Evolutionary conservation across 2,113 vertebrate genomes (phyloP), one percentile per base, ranked within the genome.

Genomic region (Malurus melanocephalus): DNA sequence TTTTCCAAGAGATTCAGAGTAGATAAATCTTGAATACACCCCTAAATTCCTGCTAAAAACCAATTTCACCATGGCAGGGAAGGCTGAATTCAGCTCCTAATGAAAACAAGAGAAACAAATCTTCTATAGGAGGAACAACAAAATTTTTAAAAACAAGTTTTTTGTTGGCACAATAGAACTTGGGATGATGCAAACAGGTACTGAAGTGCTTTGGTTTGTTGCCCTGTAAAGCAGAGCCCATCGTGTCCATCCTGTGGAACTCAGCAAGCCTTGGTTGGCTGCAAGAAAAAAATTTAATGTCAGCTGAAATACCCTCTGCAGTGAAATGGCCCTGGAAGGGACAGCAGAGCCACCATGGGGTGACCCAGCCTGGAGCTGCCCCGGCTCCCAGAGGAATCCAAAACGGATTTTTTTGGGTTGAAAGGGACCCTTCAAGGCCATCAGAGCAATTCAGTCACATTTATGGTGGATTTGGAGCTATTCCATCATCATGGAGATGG

Each of bases 371-470:
- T 12, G 32, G 62, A 65, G 19, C 43, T 38, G 33, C 16, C 35
- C 19, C 14, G 40, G 56, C 40, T 16, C 42, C 0, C 1, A 20
- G 1, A 28, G 32, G 46, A 40, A 6, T 18, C 42, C 68, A 27
- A 35, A 57, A 26, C 5, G 30, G 20, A 38, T 38, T 38, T 38
- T 38, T 42, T 9, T 43, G 35, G 35, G 13, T 20, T 43, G 21
- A 45, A 30, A 66, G 7, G 32, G 35, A 66, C 9, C 32, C 35
- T 43, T 43, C 30, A 33, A 60, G 40, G 40, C 20, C 32, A 33
- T 30, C 16, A 24, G 24, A 35, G 32, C 43, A 60, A 61, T 30
- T 35, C 30, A 46, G 22, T 16, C 48, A 62, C 59, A 46, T 27
- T 64, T 38, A 48, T 23, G n/a, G 2, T 38, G 67, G 14, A 40